A percentile compares a stretch with the other conserved stretches of the same genome.
Conservation (phyloP, 64 coral and sea anemone species). For the Stichodactyla helianthus region DNA sequence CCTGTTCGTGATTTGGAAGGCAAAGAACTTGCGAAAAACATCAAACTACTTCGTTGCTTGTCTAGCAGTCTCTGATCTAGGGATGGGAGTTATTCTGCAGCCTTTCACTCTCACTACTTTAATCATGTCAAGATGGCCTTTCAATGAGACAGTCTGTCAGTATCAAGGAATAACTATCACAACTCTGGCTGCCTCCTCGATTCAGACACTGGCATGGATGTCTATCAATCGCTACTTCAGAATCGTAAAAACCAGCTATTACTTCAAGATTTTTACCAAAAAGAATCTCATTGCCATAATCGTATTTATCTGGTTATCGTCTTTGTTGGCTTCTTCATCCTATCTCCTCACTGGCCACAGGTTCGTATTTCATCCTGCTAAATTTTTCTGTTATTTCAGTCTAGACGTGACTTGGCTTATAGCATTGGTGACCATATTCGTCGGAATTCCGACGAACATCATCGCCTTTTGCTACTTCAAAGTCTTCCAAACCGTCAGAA, state of each 20-base stretch:
- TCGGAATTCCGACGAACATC: background rate
- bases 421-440: background rate
- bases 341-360: conserved; percentile 14
- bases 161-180: conserved; percentile 45
- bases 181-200: conserved; percentile 15
- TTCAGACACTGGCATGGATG: conserved; percentile 43
- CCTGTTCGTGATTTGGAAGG: background rate
- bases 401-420: background rate
- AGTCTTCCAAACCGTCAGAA: conserved; percentile 7
- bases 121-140: conserved; percentile 53
- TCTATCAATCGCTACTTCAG: conserved; percentile 52
- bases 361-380: conserved; percentile 40
- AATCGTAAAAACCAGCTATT: conserved; percentile 9
- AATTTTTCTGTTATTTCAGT: conserved; percentile 34
- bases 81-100: conserved; percentile 13
- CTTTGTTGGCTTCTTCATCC: background rate
- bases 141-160: conserved; percentile 42
- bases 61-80: conserved; percentile 53
- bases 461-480: background rate
- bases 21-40: conserved; percentile 6
- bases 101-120: conserved; percentile 32
- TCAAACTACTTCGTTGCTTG: conserved; percentile 51
- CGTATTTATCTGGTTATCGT: conserved; percentile 23
- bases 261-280: conserved; percentile 28
- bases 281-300: background rate